Conservation (phyloP, 1,140 invertebrate genomes). For the Helicoverpa zea region DNA sequence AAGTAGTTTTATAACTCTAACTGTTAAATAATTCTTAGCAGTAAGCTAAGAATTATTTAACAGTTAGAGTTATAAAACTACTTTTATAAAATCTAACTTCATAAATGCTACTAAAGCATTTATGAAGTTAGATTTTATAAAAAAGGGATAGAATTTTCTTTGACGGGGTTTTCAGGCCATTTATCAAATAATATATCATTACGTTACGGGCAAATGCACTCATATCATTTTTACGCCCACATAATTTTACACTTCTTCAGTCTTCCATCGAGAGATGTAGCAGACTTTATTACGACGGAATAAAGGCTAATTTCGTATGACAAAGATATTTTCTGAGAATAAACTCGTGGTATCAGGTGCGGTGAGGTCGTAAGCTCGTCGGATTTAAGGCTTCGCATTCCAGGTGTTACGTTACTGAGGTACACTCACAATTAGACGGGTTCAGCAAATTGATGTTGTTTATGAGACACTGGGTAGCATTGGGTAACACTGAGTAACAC, state of each 20-base stretch:
- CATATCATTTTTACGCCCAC: constrained; percentile 25
- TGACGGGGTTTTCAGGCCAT: not conserved
- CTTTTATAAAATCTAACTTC: no score
- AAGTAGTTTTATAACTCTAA: no score
- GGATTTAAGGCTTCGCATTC: constrained; percentile 58
- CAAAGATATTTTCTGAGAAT: constrained; percentile 26
- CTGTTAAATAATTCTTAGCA: no score
- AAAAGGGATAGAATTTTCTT: not conserved
- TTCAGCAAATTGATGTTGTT: constrained; percentile 51
- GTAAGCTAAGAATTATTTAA: no score
- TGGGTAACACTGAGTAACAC: constrained; percentile 16
- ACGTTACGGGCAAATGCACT: constrained; percentile 17
- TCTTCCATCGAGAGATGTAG: not conserved
- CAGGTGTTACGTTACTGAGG: constrained; percentile 52
- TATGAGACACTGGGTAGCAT: constrained; percentile 43
- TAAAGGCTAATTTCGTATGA: constrained; percentile 35
- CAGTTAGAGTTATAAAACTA: no score
- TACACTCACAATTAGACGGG: constrained; percentile 53
- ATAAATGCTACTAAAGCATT: no score
- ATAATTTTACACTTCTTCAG: constrained; percentile 7
- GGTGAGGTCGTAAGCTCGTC: constrained; percentile 52
- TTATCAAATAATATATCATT: constrained; percentile 9
- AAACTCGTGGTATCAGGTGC: constrained; percentile 56
- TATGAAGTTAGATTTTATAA: no score
- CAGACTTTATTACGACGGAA: constrained; percentile 3